Base-by-base conservation (phyloP, 1,140 invertebrate species). In the Cydia amplana region DNA sequence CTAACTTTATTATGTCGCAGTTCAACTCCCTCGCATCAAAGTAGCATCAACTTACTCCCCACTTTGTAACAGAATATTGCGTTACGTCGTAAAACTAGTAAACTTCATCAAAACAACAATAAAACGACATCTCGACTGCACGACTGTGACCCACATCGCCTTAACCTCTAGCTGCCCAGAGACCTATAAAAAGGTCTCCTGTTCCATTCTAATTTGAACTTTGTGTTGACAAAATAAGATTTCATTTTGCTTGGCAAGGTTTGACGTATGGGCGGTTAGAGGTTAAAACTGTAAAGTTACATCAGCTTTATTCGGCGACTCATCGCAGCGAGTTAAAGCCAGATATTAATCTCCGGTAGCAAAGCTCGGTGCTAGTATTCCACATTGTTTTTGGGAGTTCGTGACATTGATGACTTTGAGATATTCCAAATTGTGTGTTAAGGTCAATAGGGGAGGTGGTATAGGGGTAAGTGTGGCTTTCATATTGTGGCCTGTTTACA, bases 261-360 rank as follows among this genome's bases (percentile, higher is more conserved):
- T n/a, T n/a, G n/a, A n/a, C n/a, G n/a, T n/a, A n/a, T n/a, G n/a
- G n/a, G n/a, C n/a, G n/a, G n/a, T n/a, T n/a, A n/a, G n/a, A n/a
- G n/a, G n/a, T n/a, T n/a, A 88, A 88, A 89, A 89, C 81, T 87
- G 82, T 81, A 82, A 87, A 89, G 83, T 89, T 87, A 89, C 84
- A 88, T 87, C 84, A 85, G 79, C 87, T 87, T 89, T 87, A 90
- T 87, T 87, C 87, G 85, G 80, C 87, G 88, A 92, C 88, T 88
- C 89, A 91, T 88, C 85, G 86, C 89, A 85, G 83, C 85, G 85
- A 91, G 86, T 91, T 91, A 91, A 91, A 90, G 80, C 86, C 87
- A 87, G 91, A 93, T 93, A 93, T 93, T 91, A 93, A 93, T 93
- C 91, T 91, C 84, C 84, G 81, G 84, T 85, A 87, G 86, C 91